Evolutionary conservation across 2,113 vertebrate species (phyloP).

Genomic region (Rutilus rutilus): DNA sequence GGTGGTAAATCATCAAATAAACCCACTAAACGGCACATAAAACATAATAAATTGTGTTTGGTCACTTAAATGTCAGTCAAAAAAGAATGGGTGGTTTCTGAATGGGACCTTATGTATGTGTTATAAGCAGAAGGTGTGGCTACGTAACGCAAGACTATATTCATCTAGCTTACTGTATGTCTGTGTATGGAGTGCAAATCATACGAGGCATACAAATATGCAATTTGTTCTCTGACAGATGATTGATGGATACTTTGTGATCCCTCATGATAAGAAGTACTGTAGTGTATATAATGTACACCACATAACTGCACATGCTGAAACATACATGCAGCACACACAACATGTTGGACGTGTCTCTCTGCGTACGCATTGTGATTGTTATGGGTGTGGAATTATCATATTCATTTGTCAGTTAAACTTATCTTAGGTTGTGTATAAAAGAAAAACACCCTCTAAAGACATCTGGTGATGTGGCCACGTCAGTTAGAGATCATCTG

Average conservation of each 20-base stretch:
- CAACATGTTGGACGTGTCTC: neutral
- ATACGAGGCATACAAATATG: neutral
- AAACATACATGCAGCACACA: neutral
- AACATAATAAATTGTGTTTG: neutral
- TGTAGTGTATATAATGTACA: neutral
- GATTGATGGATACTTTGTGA: slow-evolving; percentile 19
- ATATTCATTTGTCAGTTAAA: slow-evolving; percentile 10
- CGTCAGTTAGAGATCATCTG: neutral
- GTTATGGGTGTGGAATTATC: neutral
- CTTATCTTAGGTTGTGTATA: neutral
- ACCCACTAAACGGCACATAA: neutral
- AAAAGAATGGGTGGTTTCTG: neutral
- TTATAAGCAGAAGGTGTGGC: neutral
- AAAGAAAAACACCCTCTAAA: neutral
- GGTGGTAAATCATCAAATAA: neutral
- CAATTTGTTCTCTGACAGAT: neutral
- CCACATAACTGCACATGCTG: neutral
- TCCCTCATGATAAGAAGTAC: neutral
- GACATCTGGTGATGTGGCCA: neutral
- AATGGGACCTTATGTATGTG: neutral
- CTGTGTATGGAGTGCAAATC: neutral
- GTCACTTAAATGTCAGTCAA: neutral
- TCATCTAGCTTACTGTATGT: neutral
- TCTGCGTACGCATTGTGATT: neutral
- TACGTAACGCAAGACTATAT: neutral